Conservation (phyloP, 2,113 vertebrate species). For the Chiloscyllium plagiosum region DNA sequence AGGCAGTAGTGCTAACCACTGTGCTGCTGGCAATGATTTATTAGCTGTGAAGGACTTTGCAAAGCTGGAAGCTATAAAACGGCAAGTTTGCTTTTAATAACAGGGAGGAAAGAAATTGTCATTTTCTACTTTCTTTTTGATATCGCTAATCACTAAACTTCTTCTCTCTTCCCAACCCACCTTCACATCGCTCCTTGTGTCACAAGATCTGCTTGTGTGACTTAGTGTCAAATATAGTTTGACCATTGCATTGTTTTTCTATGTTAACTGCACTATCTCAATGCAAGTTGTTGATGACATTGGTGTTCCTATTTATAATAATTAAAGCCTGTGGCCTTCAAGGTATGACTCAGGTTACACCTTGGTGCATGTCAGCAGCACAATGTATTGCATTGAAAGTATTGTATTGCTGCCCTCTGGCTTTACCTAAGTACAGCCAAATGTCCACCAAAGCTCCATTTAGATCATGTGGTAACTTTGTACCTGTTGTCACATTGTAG, state of each 20-base stretch:
- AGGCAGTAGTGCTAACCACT: too few relatives aligned
- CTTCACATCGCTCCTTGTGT: too few relatives aligned
- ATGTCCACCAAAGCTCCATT: background rate
- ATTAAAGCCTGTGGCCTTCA: background rate
- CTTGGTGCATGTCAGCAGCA: background rate
- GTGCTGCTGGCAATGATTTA: background rate
- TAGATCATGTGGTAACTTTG: background rate
- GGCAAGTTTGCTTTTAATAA: background rate
- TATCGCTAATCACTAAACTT: background rate
- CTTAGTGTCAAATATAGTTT: background rate
- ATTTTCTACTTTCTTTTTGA: background rate
- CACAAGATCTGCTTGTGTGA: background rate
- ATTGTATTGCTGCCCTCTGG: background rate
- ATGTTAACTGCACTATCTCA: background rate
- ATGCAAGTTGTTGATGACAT: background rate
- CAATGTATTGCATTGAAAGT: background rate
- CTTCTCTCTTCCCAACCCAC: too few relatives aligned
- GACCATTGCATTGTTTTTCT: background rate
- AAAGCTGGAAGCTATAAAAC: background rate
- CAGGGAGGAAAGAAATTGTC: background rate
- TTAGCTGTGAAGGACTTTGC: background rate
- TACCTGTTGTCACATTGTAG: slow-evolving; percentile 49
- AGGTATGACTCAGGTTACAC: background rate
- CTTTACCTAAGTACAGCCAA: too few relatives aligned
- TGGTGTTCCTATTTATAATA: background rate